Base-by-base conservation (phyloP, 2,797 vertebrate species). In the Eremophila alpestris region DNA sequence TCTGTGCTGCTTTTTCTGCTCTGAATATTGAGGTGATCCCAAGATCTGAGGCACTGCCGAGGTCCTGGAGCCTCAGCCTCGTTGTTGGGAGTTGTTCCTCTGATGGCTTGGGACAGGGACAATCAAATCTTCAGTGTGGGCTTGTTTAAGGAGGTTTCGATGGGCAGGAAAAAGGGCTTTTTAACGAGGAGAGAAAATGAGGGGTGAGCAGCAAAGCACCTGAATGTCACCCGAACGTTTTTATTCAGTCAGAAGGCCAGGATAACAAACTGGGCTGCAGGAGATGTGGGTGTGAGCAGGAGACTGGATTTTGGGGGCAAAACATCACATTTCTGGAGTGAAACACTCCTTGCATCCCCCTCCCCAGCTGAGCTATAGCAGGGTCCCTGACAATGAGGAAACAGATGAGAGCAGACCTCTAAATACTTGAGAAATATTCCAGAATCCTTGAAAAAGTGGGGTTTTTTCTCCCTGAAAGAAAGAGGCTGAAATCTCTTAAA, bases 1-100 rank as follows among this genome's bases (percentile, higher is more conserved):
- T 92, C 92, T 95, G 9, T 63, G 60, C 94, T 83, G 87, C 1
- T 79, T 96, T 96, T 92, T 86, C 91, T 88, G 8, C 83, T 88
- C 62, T 7, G n/a, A 76, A 69, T 77, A 5, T 21, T 17, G 89
- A 90, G 62, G 63, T 91, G 68, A 75, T 36, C 75, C 75, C 65
- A 65, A 88, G 95, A 40, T 21, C 49, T 7, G 6, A 11, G 73
- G 38, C 91, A 95, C 74, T 79, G 3, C 48, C 49, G 11, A 43
- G 85, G 51, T 87, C 90, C 96, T 40, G 9, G 48, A 92, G 90
- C 92, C 91, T 90, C 92, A 64, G 2, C 88, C 76, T 10, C 41
- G 0, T 1, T 48, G 3, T 2, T 68, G 94, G 94, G 95, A 89
- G 96, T 92, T 83, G 87, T 73, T 93, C 88, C 68, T 93, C 73